Base-by-base conservation (phyloP, 1,140 invertebrate species). In the Trinorchestia longiramus region DNA sequence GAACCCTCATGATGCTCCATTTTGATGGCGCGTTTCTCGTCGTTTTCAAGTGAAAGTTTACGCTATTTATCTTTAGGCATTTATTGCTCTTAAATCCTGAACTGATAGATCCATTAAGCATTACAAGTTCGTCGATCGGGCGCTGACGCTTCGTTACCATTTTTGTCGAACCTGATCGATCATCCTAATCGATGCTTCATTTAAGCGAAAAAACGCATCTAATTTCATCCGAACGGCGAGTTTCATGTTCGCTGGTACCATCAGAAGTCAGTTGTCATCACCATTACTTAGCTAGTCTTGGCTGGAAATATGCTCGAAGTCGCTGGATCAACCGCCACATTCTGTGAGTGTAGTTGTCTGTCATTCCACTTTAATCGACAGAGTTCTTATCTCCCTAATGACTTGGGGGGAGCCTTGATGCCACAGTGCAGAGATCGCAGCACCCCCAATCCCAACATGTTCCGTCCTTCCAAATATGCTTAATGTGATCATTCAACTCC, bases 311-410 rank as follows among this genome's bases (percentile, higher is more conserved):
- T 1, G 62, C 11, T 1, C 28, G 62, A 36, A 77, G 62, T 19
- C 28, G 41, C 19, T 36, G 36, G 43, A 94, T 94, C 92, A 45
- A 94, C 23, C 43, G 43, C 36, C 44, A 11, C 41, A 45, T 44
- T 45, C 92, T 94, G 43, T 19, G 43, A 42, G 92, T n/a, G 40
- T 94, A 94, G 43, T 47, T n/a, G 92, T 94, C 92, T 94, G 92
- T 94, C 92, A 94, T 94, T 94, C 92, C 92, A 94, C 43, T 94
- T 45, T 94, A 94, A 94, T 94, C 92, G 92, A 94, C 92, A 94
- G 92, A 94, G 92, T 94, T 94, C 92, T 94, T 94, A 94, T 94
- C 92, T 45, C 92, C 36, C 44, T 94, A 94, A 94, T 94, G 92
- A 94, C 92, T 45, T 94, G 43, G 28, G 92, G 92, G 92, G 92